These are phyloP conservation scores for Equus quagga DNA, from an alignment of 2,113 vertebrate species.

Conservation along the genomic window DNA sequence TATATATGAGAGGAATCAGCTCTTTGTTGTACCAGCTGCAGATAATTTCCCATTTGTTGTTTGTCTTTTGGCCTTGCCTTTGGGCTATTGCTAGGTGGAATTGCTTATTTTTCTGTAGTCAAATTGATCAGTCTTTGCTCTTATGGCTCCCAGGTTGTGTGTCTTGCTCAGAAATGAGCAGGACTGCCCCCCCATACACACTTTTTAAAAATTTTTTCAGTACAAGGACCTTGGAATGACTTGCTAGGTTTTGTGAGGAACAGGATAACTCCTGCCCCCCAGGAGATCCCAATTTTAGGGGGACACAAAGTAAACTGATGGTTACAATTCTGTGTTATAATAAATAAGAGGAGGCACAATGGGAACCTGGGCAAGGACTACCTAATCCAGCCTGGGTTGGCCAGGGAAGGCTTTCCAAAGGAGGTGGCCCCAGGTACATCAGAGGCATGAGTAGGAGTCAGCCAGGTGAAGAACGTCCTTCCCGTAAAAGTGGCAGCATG, in stretches of 20 bases:
- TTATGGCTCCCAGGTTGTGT: background rate
- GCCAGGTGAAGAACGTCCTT: background rate
- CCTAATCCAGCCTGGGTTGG: background rate
- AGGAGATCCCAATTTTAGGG: background rate
- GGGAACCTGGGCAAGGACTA: background rate
- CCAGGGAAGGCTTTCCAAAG: constrained; percentile 5
- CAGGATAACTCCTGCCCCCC: background rate
- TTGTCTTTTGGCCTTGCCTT: background rate
- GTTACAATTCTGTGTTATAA: background rate
- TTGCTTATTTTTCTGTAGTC: background rate
- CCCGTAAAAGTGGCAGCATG: background rate
- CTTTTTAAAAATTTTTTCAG: background rate
- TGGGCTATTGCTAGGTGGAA: background rate
- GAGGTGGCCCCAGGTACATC: background rate
- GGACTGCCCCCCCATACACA: background rate
- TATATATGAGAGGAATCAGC: background rate
- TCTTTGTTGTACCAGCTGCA: background rate
- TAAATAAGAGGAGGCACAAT: background rate
- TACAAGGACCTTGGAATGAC: background rate
- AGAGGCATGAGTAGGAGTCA: background rate
- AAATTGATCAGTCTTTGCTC: constrained; percentile 7
- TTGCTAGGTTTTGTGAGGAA: background rate
- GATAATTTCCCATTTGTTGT: background rate
- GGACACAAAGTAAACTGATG: background rate
- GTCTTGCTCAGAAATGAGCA: constrained; percentile 24